These are phyloP conservation scores for Teleogryllus oceanicus DNA, from an alignment of 2,888 invertebrate genomes.

Conservation along the genomic window DNA sequence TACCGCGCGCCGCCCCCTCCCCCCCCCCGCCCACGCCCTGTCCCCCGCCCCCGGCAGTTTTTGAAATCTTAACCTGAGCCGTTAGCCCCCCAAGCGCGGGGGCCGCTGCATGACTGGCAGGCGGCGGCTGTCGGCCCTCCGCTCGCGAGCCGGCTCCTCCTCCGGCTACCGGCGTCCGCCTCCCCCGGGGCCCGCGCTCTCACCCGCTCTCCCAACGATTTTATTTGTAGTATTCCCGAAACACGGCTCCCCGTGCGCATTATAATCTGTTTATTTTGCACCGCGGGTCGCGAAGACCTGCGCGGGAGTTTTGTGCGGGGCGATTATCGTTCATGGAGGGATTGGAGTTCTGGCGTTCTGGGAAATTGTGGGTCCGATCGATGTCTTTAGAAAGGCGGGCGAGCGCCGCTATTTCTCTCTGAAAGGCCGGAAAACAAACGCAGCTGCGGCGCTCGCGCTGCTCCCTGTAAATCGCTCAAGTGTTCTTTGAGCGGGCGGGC, in stretches of 20 bases:
- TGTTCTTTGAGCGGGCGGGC: no score
- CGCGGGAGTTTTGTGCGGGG: neutral
- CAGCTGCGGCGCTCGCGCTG: no score
- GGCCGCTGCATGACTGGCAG: neutral
- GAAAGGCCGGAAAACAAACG: no score
- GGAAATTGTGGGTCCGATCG: no score
- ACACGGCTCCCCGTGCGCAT: neutral
- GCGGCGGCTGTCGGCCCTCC: neutral
- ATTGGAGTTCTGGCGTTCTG: no score
- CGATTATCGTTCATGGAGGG: neutral
- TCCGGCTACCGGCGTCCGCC: neutral
- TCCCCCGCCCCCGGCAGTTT: neutral
- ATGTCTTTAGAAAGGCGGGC: no score
- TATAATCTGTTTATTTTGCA: neutral
- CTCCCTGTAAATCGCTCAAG: no score
- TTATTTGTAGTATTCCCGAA: neutral
- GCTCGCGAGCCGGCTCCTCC: neutral
- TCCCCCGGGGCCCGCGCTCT: neutral
- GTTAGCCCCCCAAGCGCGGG: neutral
- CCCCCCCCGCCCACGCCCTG: neutral
- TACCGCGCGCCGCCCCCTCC: neutral
- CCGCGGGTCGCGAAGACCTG: neutral
- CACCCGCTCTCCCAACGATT: neutral
- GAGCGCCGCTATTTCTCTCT: no score
- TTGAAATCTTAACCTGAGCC: conserved; percentile 1